Percentiles rank a stretch among this genome's conserved stretches.
Evolutionary conservation across 2,113 vertebrate genomes (phyloP).

Genomic region (Phylloscopus whistleri): DNA sequence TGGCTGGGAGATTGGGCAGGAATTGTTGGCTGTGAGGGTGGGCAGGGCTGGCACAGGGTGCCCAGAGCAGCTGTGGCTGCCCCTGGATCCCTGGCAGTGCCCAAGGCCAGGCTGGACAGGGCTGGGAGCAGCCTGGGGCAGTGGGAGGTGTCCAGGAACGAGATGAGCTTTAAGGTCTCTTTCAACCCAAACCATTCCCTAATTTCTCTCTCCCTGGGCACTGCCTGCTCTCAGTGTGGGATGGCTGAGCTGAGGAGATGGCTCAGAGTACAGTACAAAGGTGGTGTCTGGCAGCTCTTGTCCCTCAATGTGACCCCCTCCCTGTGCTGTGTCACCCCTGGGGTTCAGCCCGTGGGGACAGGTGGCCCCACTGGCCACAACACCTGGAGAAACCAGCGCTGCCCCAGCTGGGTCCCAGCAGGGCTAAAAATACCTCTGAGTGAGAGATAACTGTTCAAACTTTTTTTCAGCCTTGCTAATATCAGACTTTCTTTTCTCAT

Average conservation of each 20-base stretch:
- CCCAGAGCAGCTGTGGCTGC: no score
- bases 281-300: background rate
- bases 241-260: background rate
- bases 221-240: fast-evolving
- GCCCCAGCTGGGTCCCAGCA: background rate
- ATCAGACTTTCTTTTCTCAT: constrained; percentile 2
- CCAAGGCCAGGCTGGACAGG: no score
- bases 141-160: fast-evolving
- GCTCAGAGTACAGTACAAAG: background rate
- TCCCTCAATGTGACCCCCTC: fast-evolving
- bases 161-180: background rate
- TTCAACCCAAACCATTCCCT: background rate
- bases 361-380: background rate
- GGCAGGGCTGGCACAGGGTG: no score
- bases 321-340: background rate
- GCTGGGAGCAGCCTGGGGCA: fast-evolving
- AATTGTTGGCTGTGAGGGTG: no score
- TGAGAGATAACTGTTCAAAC: background rate
- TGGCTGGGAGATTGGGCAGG: no score
- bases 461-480: constrained; percentile 4
- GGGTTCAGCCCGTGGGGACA: background rate
- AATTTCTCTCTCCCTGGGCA: no score
- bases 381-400: constrained; percentile 1
- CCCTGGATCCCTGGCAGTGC: no score
- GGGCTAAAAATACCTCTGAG: background rate